phyloP scores from a whole-genome alignment of 2,888 invertebrate species.

The Parthenolecanium corni region DNA sequence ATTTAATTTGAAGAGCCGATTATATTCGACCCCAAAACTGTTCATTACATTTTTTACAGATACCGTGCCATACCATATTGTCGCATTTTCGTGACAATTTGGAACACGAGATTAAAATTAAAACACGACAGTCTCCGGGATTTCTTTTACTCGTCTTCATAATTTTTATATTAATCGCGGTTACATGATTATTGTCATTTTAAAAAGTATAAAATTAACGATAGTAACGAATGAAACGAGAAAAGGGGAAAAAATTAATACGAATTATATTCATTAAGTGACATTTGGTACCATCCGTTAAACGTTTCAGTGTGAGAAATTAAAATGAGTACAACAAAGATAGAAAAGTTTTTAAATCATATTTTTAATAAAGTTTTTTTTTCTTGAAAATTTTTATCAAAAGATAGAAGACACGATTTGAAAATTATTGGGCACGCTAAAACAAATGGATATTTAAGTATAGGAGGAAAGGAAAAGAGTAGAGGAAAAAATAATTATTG shows the following conservation, averaged over 20 bases:
- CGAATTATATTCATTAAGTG: neutral
- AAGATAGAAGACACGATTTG: constrained; percentile 20
- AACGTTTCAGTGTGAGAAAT: neutral
- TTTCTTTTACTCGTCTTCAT: neutral
- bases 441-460: constrained; percentile 8
- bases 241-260: neutral
- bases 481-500: constrained; percentile 22
- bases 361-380: constrained; percentile 15
- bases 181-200: constrained; percentile 5
- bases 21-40: too few relatives aligned
- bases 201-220: constrained; percentile 11
- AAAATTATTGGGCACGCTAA: constrained; percentile 22
- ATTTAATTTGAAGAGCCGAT: too few relatives aligned
- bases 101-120: too few relatives aligned
- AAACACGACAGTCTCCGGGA: neutral
- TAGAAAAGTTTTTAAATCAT: constrained; percentile 19
- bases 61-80: neutral
- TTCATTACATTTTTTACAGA: too few relatives aligned
- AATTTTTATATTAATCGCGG: constrained; percentile 23
- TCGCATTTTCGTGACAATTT: constrained; percentile 16
- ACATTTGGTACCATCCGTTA: constrained; percentile 24
- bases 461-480: constrained; percentile 11
- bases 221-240: constrained; percentile 5
- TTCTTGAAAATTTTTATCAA: neutral
- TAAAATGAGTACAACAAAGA: neutral